A percentile compares a stretch with the other conserved stretches of the same genome.
These are phyloP conservation scores for Poecilobothrus nobilitatus DNA, from an alignment of 2,888 invertebrate species.

Conservation along the genomic window DNA sequence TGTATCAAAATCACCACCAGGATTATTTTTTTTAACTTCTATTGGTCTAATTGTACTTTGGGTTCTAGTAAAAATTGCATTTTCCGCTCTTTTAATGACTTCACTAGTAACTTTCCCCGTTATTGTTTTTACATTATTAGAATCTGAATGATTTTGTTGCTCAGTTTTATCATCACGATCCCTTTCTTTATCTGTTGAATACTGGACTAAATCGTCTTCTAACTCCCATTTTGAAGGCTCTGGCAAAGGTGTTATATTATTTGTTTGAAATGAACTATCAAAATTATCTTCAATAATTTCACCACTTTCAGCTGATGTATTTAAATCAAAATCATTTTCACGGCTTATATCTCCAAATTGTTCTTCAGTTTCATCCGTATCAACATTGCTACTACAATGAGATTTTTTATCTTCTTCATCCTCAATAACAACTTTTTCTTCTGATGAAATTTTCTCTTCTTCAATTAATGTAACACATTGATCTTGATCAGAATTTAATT, in stretches of 20 bases:
- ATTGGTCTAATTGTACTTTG: constrained; percentile 71
- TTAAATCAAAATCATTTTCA: background rate
- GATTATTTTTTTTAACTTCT: constrained; percentile 64
- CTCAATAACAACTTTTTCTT: constrained; percentile 24
- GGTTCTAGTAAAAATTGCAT: constrained; percentile 83
- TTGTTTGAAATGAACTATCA: constrained; percentile 25
- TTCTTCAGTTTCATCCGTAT: background rate
- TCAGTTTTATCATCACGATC: constrained; percentile 40
- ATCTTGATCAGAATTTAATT: constrained; percentile 16
- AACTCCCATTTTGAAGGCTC: constrained; percentile 86
- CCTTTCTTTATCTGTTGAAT: constrained; percentile 40
- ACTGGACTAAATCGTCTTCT: constrained; percentile 56
- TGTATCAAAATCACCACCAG: background rate
- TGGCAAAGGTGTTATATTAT: constrained; percentile 46
- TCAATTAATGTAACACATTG: background rate
- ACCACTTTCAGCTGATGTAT: constrained; percentile 16
- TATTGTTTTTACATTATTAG: constrained; percentile 43
- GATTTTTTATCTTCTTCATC: constrained; percentile 18
- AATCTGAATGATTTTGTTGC: constrained; percentile 28
- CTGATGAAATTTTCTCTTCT: constrained; percentile 15
- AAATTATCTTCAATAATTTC: constrained; percentile 22
- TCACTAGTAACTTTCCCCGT: constrained; percentile 70
- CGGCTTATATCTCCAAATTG: background rate
- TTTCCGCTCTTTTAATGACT: constrained; percentile 83
- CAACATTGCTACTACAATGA: background rate